These are phyloP conservation scores for Aphaenogaster ashmeadi DNA, from an alignment of 1,140 invertebrate genomes.

Conservation along the genomic window DNA sequence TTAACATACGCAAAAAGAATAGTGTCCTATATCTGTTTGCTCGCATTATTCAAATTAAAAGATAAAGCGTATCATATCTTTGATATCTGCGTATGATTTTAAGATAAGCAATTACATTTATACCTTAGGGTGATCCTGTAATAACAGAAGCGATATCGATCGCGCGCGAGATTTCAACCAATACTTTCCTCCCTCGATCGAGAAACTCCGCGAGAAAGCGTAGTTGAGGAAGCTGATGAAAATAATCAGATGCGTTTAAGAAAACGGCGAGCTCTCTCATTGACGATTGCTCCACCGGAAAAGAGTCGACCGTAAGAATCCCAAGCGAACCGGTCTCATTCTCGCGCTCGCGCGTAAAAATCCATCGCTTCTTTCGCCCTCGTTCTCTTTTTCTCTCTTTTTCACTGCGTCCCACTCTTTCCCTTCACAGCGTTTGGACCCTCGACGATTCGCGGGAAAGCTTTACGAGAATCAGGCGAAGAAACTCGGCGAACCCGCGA, in stretches of 20 bases:
- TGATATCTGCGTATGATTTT: not conserved
- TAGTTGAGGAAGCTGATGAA: conserved; percentile 60
- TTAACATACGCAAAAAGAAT: not conserved
- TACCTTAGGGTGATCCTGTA: not conserved
- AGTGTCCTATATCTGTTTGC: not conserved
- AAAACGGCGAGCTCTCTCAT: conserved; percentile 74
- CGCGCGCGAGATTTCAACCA: conserved; percentile 9
- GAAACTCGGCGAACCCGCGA: conserved; percentile 75
- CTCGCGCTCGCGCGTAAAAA: conserved; percentile 78
- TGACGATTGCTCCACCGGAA: conserved; percentile 61
- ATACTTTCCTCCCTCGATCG: not conserved
- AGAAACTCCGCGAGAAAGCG: conserved; percentile 8
- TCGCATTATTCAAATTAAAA: not conserved
- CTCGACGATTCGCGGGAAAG: conserved; percentile 73
- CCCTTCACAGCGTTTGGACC: conserved; percentile 62
- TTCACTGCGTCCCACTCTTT: conserved; percentile 48
- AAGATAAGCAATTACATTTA: not conserved
- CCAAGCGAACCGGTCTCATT: conserved; percentile 77
- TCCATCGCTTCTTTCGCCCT: conserved; percentile 67
- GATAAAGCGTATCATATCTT: not conserved
- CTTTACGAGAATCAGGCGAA: conserved; percentile 78
- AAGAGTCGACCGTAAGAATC: conserved; percentile 74
- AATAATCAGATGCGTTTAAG: conserved; percentile 81
- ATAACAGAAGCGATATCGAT: conserved; percentile 27
- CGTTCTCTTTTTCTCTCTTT: conserved; percentile 60